Conservation (phyloP, 2,888 invertebrate species). For the Salpingus planirostris region DNA sequence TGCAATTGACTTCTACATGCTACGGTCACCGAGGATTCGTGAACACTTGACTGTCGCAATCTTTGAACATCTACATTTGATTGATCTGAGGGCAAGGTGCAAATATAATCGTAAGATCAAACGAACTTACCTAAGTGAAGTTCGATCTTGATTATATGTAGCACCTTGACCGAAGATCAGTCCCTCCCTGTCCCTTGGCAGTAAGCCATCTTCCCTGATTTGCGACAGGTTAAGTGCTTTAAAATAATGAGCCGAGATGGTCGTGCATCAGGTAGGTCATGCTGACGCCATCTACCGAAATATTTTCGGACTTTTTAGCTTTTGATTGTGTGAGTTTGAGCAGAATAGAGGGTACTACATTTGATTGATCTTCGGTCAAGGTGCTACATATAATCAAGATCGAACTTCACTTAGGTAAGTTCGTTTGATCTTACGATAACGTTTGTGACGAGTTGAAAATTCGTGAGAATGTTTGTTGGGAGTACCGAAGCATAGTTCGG, state of each 20-base stretch:
- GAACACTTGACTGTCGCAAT: background rate
- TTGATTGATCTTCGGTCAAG: conserved; percentile 1
- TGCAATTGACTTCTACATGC: no score
- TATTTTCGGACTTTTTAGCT: background rate
- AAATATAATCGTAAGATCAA: conserved; percentile 11
- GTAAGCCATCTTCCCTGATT: background rate
- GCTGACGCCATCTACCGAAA: background rate
- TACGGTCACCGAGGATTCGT: background rate
- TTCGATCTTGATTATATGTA: conserved; percentile 12
- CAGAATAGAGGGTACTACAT: conserved; percentile 1
- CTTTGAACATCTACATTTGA: conserved; percentile 8
- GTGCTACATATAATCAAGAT: conserved; percentile 10
- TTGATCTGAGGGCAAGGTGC: conserved; percentile 7
- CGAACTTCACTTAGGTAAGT: conserved; percentile 12
- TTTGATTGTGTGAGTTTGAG: background rate
- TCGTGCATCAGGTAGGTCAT: background rate
- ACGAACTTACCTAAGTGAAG: conserved; percentile 12
- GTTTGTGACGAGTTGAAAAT: no score
- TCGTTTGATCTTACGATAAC: conserved; percentile 10
- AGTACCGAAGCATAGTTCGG: no score
- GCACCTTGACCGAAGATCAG: conserved; percentile 2
- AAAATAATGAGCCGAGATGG: background rate
- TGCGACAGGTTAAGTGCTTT: background rate
- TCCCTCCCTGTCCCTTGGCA: conserved; percentile 1
- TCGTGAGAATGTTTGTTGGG: no score